Conservation (phyloP, 2,888 invertebrate species). For the Drosophila mulleri region DNA sequence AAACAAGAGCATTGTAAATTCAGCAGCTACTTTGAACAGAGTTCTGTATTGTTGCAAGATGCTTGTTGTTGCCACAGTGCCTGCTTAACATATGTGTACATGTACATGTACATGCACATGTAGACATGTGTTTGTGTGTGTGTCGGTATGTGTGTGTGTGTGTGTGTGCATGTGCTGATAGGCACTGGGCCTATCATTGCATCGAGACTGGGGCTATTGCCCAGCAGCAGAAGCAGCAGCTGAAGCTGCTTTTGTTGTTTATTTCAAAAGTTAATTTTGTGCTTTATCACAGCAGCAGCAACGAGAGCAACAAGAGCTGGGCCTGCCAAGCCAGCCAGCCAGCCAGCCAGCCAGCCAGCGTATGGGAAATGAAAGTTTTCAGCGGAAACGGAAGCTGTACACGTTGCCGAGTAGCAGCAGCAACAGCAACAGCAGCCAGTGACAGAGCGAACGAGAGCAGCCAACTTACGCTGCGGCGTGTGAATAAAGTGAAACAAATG, state of each 20-base stretch:
- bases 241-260: conserved; percentile 67
- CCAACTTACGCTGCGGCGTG: conserved; percentile 61
- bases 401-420: conserved; percentile 41
- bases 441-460: conserved; percentile 14
- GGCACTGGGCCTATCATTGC: conserved; percentile 55
- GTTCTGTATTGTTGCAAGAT: neutral
- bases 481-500: conserved; percentile 79
- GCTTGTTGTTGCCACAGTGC: neutral
- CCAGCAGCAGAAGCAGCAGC: conserved; percentile 27
- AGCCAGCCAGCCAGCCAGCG: conserved; percentile 45
- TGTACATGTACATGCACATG: neutral
- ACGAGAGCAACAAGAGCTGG: conserved; percentile 16
- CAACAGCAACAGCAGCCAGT: conserved; percentile 23
- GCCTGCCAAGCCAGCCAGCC: conserved; percentile 37
- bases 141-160: neutral
- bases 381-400: conserved; percentile 78
- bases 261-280: conserved; percentile 77
- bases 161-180: conserved; percentile 10
- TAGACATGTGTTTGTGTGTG: neutral
- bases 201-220: conserved; percentile 35
- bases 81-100: conserved; percentile 13
- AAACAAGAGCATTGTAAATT: neutral
- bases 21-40: neutral
- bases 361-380: conserved; percentile 75
- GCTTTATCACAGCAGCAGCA: conserved; percentile 66